Base-by-base conservation (phyloP, 2,113 vertebrate genomes). In the Salvelinus fontinalis region DNA sequence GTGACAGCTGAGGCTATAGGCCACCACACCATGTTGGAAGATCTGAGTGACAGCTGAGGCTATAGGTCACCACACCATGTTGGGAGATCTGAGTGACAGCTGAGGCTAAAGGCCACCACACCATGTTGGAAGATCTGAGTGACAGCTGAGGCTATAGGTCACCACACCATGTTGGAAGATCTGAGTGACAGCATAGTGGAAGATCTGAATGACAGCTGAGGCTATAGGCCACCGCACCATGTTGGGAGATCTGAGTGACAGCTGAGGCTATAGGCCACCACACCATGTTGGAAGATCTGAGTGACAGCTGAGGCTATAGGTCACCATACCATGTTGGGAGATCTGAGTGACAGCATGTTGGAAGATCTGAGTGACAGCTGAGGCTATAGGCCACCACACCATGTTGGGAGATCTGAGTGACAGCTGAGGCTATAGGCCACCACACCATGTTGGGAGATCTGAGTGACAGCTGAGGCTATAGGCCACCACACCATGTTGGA, bases 161-260 rank as follows among this genome's bases (percentile, higher is more conserved):
- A 29, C 29, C 29, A 29, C 29, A 4, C 4, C 29, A 4, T 4
- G 4, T 4, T 29, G 4, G 29, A 0, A 29, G 29, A 29, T 29
- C 29, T 29, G 29, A 29, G 1, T n/a, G 29, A 22, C 11, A 22
- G 4, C 22, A 71, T 31, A 73, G 75, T 1, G 4, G 7, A 22
- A 72, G 83, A 89, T 86, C 66, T 1, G 11, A 54, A 59, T 78
- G 83, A 86, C 85, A 81, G 16, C 1, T 24, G 39, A 29, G 29
- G 29, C 29, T 29, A 29, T 29, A 29, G 27, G 2, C 3, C 27
- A 29, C 27, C 27, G 3, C 29, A 4, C 4, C 29, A 4, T 4
- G 4, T 4, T 29, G 4, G 29, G 4, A 29, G 29, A 29, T 29
- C 29, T 29, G 29, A 29, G 29, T 27, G 27, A 27, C 27, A 27